These are phyloP conservation scores for Folsomia candida DNA, from an alignment of 2,888 invertebrate species.

Conservation along the genomic window DNA sequence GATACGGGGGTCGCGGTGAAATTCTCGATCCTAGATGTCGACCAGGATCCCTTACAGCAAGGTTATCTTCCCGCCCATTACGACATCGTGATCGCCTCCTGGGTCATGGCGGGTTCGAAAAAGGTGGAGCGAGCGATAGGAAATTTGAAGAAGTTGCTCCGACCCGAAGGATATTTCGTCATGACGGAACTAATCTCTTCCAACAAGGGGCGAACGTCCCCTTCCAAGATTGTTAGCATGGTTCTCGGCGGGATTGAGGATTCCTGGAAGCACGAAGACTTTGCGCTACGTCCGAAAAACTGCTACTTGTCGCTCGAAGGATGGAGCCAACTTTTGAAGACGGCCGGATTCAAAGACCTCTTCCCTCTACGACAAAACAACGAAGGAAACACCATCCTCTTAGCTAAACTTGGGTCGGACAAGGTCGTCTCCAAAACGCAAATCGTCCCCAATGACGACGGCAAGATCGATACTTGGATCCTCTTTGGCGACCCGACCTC, in stretches of 20 bases:
- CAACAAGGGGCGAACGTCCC: no score
- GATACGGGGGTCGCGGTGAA: conserved; percentile 19
- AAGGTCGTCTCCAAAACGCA: not conserved
- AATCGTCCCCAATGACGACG: not conserved
- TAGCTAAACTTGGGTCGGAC: conserved; percentile 12
- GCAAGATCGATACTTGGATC: conserved; percentile 13
- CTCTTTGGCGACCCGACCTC: not conserved
- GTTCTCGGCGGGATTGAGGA: conserved; percentile 25
- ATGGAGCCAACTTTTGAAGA: conserved; percentile 1
- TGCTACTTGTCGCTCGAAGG: not conserved
- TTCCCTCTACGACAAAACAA: conserved; percentile 11
- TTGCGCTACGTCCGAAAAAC: conserved; percentile 1
- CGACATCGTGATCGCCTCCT: conserved; percentile 16
- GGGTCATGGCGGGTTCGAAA: conserved; percentile 24
- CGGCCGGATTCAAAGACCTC: conserved; percentile 1
- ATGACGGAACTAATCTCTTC: conserved; percentile 19
- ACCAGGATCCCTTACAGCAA: conserved; percentile 31
- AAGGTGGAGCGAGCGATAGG: not conserved
- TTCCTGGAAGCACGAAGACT: conserved; percentile 25
- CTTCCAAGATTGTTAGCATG: conserved; percentile 6
- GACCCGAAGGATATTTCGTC: not conserved
- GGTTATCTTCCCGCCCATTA: conserved; percentile 25
- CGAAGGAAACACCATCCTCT: conserved; percentile 9
- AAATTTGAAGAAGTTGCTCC: conserved; percentile 12
- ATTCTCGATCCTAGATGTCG: conserved; percentile 29